Base-by-base conservation (phyloP, 2,797 vertebrate species). In the Bufotes viridis region DNA sequence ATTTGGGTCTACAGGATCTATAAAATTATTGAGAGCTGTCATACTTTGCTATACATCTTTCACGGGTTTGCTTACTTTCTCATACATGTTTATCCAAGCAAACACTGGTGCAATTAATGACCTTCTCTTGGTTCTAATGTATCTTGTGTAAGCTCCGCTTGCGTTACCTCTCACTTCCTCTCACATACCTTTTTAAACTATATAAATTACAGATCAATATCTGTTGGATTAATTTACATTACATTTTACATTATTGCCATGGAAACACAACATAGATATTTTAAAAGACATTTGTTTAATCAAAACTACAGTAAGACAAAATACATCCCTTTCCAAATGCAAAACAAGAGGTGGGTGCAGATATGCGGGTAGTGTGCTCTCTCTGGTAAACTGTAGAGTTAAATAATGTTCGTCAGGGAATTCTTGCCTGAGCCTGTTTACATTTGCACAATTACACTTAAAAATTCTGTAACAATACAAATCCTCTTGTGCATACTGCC, bases 391-490 rank as follows among this genome's bases (percentile, higher is more conserved):
- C 88, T 78, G 49, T 61, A 26, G 29, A 20, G 55, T 84, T 67
- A 82, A 86, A 85, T 82, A 55, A 55, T 42, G 18, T 78, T 78
- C 26, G 70, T 81, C 82, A 85, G 42, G 76, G 49, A 78, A 81
- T 89, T 86, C 78, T 70, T 89, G 70, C 14, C 57, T 82, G 29
- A 82, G 29, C 79, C 15, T 86, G 84, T 88, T 88, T 88, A 88
- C 81, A 88, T 88, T 84, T 70, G 74, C 87, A 84, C 74, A 88
- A 88, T 88, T 88, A 84, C 61, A 84, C 75, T 79, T 88, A 49
- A 79, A 84, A 84, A 65, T 72, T 84, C 63, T 72, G 75, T 84
- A 88, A 88, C 87, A 84, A 88, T 79, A 84, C 87, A 88, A 84
- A 84, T 84, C 63, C 75, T 22, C 20, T 72, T 26, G 11, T 84